A percentile compares a stretch with the other conserved stretches of the same genome.
Evolutionary conservation across 1,140 invertebrate genomes (phyloP).

Genomic region (Zaprionus taronus): DNA sequence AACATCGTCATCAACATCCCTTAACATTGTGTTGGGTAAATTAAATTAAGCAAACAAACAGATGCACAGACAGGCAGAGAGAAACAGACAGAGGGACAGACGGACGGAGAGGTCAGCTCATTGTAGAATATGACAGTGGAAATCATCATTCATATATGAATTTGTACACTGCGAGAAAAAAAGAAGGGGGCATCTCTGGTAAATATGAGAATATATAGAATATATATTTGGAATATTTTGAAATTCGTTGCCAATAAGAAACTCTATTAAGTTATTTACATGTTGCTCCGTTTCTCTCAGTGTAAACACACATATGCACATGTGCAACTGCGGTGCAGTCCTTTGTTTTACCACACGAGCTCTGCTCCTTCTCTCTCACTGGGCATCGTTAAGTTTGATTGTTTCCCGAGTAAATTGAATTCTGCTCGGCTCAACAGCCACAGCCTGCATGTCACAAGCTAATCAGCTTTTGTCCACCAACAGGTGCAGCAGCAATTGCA

Average conservation of each 20-base stretch:
- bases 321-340: neutral
- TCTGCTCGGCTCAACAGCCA: neutral
- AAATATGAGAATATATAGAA: neutral
- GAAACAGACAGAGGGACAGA: neutral
- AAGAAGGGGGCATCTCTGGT: neutral
- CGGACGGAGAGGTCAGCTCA: conserved; percentile 31
- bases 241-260: too few species aligned
- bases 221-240: too few species aligned
- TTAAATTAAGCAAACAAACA: conserved; percentile 76
- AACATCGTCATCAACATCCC: conserved; percentile 48
- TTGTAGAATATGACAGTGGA: conserved; percentile 44
- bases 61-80: conserved; percentile 36
- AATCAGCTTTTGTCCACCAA: conserved; percentile 63
- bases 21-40: conserved; percentile 57
- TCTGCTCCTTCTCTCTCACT: conserved; percentile 5
- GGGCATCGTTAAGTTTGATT: conserved; percentile 39
- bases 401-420: conserved; percentile 68
- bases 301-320: neutral
- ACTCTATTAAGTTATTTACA: neutral
- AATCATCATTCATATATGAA: conserved; percentile 54
- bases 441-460: conserved; percentile 37
- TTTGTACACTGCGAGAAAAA: conserved; percentile 32
- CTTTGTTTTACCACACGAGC: conserved; percentile 2
- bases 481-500: conserved; percentile 53
- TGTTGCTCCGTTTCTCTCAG: neutral